Evolutionary conservation across 2,888 invertebrate genomes (phyloP).

Genomic region (Aproaerema taeniolella): DNA sequence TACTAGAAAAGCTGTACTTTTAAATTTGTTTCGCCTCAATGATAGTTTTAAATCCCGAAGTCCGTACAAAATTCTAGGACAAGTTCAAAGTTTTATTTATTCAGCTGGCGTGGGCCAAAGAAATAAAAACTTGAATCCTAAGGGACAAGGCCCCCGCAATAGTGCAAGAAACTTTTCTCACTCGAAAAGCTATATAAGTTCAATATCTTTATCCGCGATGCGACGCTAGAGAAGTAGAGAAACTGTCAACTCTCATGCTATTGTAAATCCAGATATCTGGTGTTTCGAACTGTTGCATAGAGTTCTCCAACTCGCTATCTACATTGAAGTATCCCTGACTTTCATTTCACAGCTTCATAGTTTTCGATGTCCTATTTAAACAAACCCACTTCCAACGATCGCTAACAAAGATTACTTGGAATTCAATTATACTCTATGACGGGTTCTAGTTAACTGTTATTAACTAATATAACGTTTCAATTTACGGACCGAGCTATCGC

Average conservation of each 20-base stretch:
- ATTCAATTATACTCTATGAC: conserved; percentile 21
- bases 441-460: conserved; percentile 6
- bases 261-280: conserved; percentile 24
- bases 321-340: conserved; percentile 9
- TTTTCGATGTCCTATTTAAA: conserved; percentile 30
- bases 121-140: too few species aligned
- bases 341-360: conserved; percentile 27
- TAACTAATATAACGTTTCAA: conserved; percentile 7
- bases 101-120: too few species aligned
- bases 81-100: too few species aligned
- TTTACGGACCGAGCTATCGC: not conserved
- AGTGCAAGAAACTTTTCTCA: conserved; percentile 2
- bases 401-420: conserved; percentile 17
- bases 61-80: too few species aligned
- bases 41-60: too few species aligned
- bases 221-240: not conserved
- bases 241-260: conserved; percentile 7
- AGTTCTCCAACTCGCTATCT: conserved; percentile 29
- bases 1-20: too few species aligned
- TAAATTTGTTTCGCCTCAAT: too few species aligned
- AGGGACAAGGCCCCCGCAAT: too few species aligned
- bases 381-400: conserved; percentile 14
- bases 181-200: conserved; percentile 1
- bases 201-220: conserved; percentile 4
- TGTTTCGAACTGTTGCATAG: conserved; percentile 19